A percentile compares a stretch with the other conserved stretches of the same genome.
Conservation (phyloP, 2,113 vertebrate species). For the Heterotis niloticus region DNA sequence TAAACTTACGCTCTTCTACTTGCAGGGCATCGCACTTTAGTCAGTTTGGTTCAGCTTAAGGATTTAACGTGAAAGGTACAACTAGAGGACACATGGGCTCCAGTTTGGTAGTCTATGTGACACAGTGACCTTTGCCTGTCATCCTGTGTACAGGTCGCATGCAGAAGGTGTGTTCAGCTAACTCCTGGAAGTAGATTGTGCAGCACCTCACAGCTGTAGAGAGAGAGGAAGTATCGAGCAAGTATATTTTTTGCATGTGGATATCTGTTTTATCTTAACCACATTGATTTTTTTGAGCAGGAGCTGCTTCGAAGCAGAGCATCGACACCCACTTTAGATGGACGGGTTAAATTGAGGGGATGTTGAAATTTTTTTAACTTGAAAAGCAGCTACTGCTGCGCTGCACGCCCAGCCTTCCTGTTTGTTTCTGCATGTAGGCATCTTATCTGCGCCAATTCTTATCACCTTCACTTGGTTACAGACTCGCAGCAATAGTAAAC, state of each 20-base stretch:
- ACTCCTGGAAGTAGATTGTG: not conserved
- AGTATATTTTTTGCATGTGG: slow-evolving; percentile 7
- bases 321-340: slow-evolving; percentile 20
- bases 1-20: too few relatives aligned
- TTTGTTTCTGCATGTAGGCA: slow-evolving; percentile 45
- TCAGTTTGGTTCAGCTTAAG: too few relatives aligned
- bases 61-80: not conserved
- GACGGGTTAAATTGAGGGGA: not conserved
- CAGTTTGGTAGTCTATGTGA: not conserved
- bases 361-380: not conserved
- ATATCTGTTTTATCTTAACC: slow-evolving; percentile 12
- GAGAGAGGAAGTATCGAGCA: not conserved
- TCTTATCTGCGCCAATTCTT: slow-evolving; percentile 41
- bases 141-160: not conserved
- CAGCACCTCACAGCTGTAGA: slow-evolving; percentile 7
- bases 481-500: not conserved
- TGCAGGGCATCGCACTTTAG: not conserved
- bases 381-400: slow-evolving; percentile 14
- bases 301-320: slow-evolving; percentile 8
- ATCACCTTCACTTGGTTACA: slow-evolving; percentile 34
- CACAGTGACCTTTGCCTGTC: not conserved
- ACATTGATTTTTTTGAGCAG: not conserved
- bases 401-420: slow-evolving; percentile 49
- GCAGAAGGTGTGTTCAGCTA: not conserved
- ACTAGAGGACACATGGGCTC: not conserved